Percentiles rank a stretch among this genome's conserved stretches.
Conservation (phyloP, 2,113 vertebrate genomes). For the Anolis sagrei region DNA sequence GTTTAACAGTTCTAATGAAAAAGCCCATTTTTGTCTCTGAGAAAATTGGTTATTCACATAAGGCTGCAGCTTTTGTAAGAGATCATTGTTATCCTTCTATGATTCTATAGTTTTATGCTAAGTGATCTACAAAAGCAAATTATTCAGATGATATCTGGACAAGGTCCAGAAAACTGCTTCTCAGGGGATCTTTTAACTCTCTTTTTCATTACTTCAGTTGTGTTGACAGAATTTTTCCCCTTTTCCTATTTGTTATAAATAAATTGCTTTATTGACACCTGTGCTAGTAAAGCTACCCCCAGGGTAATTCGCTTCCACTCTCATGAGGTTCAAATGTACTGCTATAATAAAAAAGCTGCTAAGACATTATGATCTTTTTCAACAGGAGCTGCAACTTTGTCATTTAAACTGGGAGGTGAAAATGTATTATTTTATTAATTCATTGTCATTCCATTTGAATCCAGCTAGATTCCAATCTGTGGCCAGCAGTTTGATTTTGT, state of each 20-base stretch:
- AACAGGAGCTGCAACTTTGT: slow-evolving; percentile 9
- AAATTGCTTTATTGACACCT: slow-evolving; percentile 52
- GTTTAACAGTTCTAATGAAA: background rate
- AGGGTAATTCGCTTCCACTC: background rate
- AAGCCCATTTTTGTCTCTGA: background rate
- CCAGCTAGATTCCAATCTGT: background rate
- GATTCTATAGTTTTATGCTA: no score
- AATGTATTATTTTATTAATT: background rate
- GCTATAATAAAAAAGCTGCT: slow-evolving; percentile 18
- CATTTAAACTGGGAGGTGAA: background rate
- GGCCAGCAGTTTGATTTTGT: background rate
- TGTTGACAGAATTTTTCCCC: background rate
- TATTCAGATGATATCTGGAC: background rate
- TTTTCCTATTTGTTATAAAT: slow-evolving; percentile 34
- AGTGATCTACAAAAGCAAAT: background rate
- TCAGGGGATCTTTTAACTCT: background rate
- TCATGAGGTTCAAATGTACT: background rate
- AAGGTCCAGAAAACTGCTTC: background rate
- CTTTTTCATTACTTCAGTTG: background rate
- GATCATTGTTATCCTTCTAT: no score
- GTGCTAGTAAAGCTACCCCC: slow-evolving; percentile 5
- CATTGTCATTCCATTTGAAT: background rate
- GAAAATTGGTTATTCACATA: no score
- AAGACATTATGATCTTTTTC: rapidly evolving
- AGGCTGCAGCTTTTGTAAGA: background rate